These are phyloP conservation scores for Therioaphis trifolii DNA, from an alignment of 2,888 invertebrate species.

Conservation along the genomic window DNA sequence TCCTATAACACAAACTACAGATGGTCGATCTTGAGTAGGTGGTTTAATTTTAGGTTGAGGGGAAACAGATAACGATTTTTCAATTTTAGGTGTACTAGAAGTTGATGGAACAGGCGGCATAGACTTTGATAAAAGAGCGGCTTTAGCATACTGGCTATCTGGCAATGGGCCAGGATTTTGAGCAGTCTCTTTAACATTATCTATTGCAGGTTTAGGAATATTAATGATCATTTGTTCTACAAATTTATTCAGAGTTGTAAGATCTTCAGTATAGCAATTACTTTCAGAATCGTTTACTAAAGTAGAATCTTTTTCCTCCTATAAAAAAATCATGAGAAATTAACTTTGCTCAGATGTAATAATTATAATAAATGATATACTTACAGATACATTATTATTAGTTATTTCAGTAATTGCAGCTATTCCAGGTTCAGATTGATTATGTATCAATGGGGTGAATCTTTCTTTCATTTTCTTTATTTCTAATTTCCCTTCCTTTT, in stretches of 20 bases:
- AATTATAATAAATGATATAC: constrained; percentile 11
- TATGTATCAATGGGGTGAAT: constrained; percentile 72
- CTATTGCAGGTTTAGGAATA: constrained; percentile 68
- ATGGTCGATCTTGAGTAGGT: constrained; percentile 59
- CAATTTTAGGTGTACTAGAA: constrained; percentile 68
- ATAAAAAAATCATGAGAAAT: neutral
- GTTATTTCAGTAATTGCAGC: constrained; percentile 60
- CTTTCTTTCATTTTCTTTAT: constrained; percentile 83
- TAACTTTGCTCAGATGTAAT: neutral
- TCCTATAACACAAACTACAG: constrained; percentile 65
- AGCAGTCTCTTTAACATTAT: constrained; percentile 65
- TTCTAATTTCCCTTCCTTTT: constrained; percentile 79
- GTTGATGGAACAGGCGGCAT: constrained; percentile 68
- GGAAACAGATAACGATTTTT: constrained; percentile 38
- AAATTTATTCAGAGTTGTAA: constrained; percentile 77
- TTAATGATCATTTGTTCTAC: constrained; percentile 77
- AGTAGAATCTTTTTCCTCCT: constrained; percentile 67
- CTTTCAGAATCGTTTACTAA: constrained; percentile 65
- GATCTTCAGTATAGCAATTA: constrained; percentile 75
- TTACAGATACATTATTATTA: constrained; percentile 20
- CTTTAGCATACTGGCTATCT: constrained; percentile 68
- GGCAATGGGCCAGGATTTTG: constrained; percentile 67
- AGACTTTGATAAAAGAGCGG: constrained; percentile 68
- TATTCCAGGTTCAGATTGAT: constrained; percentile 62
- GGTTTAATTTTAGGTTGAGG: constrained; percentile 31